Evolutionary conservation across 2,113 vertebrate genomes (phyloP).

Genomic region (Halichoerus grypus): DNA sequence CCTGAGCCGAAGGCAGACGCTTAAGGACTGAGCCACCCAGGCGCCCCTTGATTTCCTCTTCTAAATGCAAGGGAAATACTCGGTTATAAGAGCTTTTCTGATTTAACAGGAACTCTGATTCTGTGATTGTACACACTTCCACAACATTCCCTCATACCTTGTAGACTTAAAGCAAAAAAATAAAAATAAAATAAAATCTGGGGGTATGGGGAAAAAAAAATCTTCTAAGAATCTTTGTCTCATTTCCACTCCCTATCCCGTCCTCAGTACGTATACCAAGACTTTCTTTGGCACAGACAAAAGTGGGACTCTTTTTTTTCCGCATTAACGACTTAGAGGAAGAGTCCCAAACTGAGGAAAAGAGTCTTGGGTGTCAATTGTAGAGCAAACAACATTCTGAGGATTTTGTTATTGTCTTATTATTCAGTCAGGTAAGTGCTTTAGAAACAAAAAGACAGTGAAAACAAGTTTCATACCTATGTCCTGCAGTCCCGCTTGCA

Average conservation of each 20-base stretch:
- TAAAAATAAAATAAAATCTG: neutral
- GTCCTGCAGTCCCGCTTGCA: neutral
- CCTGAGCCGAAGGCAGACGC: no score
- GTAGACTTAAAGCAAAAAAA: constrained; percentile 18
- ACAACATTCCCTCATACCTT: neutral
- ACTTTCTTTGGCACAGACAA: neutral
- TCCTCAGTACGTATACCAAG: neutral
- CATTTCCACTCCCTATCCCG: no score
- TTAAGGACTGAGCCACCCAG: no score
- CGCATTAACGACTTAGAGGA: neutral
- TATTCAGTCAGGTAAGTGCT: neutral
- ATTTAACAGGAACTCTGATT: neutral
- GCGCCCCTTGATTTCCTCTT: neutral
- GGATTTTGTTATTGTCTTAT: neutral
- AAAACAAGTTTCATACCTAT: constrained; percentile 13
- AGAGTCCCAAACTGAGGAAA: neutral
- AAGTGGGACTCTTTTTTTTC: neutral
- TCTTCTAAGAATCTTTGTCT: neutral
- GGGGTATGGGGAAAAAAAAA: neutral
- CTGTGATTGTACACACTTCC: neutral
- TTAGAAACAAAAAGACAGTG: neutral
- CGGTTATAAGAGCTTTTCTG: neutral
- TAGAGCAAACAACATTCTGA: neutral
- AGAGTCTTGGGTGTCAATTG: neutral
- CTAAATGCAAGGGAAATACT: neutral